Evolutionary conservation across 2,888 invertebrate genomes (phyloP), one percentile per base, ranked within the genome.

Genomic region (Tetranychus piercei): DNA sequence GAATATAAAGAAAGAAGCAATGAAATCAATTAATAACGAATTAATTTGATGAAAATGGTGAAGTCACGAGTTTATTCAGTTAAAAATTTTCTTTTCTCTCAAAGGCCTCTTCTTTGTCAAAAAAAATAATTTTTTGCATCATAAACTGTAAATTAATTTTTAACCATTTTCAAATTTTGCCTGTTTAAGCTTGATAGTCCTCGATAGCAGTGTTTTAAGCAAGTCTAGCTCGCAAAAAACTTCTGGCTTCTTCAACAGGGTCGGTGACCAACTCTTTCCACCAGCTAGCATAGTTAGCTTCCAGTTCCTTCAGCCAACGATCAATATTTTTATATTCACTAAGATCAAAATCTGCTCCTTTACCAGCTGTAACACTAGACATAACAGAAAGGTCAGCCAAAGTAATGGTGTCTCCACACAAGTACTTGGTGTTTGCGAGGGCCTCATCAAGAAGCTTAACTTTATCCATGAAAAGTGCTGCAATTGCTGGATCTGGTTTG

Each of bases 201-300:
- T n/a, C n/a, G n/a, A n/a, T n/a, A n/a, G n/a, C n/a, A n/a, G n/a
- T n/a, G 9, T 55, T 15, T 15, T 55, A 15, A 55, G 5, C 55
- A 55, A 55, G 55, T 6, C 3, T 55, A 0, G 55, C 9, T 7
- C 15, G 9, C 5, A 69, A 2, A 18, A 69, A 69, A 34, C 69
- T 18, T 9, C 22, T 9, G 69, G 11, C 6, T 15, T 18, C 69
- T 69, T 69, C 34, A 69, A 69, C 22, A 18, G 69, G 22, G 0
- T 69, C 69, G 69, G 22, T 69, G 22, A 69, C 69, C 22, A 69
- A 11, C n/a, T 69, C 69, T 22, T 69, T 34, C 22, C 34, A 69
- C 22, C 22, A 69, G 6, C 55, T 15, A 55, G 69, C 15, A n/a
- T 15, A 34, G 22, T 69, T 11, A 22, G 9, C 8, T 34, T 69